phyloP scores from a whole-genome alignment of 53 echinoderm and acorn worm genomes.

The Mesocentrotus franciscanus region DNA sequence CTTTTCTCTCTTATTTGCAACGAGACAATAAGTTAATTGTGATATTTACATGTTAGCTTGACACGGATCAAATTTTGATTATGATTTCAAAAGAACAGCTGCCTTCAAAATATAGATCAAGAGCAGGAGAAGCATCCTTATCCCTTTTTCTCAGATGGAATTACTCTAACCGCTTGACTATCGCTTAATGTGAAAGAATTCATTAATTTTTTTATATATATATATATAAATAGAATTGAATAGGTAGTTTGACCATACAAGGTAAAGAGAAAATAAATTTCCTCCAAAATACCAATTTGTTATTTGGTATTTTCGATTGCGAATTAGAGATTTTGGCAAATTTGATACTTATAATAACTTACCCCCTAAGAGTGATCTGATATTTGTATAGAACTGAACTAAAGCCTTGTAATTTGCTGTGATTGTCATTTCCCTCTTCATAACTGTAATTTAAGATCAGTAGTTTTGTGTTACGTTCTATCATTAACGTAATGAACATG shows the following conservation, averaged over 20 bases:
- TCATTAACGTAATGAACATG: too few relatives aligned
- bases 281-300: background rate
- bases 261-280: background rate
- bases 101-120: background rate
- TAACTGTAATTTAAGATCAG: too few relatives aligned
- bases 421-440: background rate
- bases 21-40: constrained; percentile 13
- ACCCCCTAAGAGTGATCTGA: background rate
- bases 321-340: too few relatives aligned
- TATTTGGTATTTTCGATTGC: too few relatives aligned
- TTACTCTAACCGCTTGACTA: too few relatives aligned
- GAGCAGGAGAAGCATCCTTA: too few relatives aligned
- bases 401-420: background rate
- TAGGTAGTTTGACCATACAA: background rate
- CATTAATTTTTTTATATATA: too few relatives aligned
- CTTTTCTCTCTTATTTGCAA: background rate
- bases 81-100: background rate
- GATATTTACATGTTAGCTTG: background rate
- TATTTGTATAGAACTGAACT: background rate
- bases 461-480: too few relatives aligned
- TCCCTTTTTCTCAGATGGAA: too few relatives aligned
- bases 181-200: too few relatives aligned
- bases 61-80: background rate
- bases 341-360: too few relatives aligned
- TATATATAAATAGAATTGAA: too few relatives aligned